These are phyloP conservation scores for Conistra vaccinii DNA, from an alignment of 2,888 invertebrate genomes.

Conservation along the genomic window DNA sequence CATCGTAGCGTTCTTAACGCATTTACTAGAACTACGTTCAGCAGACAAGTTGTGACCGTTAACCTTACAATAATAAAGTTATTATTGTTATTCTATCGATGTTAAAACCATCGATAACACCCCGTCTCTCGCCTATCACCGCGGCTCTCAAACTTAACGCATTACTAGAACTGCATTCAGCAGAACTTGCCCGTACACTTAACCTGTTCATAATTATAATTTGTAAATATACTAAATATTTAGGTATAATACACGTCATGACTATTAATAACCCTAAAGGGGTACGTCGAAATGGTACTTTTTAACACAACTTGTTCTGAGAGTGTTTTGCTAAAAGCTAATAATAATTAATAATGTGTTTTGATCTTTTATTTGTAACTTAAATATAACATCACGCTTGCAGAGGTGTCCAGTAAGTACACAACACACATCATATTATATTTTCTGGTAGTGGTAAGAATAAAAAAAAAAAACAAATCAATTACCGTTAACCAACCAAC, in stretches of 20 bases:
- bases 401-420: too few species aligned
- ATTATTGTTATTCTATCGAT: conserved; percentile 19
- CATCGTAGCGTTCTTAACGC: neutral
- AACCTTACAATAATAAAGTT: neutral
- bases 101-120: conserved; percentile 51
- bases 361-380: neutral
- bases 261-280: too few species aligned
- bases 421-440: too few species aligned
- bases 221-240: conserved; percentile 23
- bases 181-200: conserved; percentile 80
- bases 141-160: conserved; percentile 85
- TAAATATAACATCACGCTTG: too few species aligned
- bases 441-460: too few species aligned
- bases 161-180: conserved; percentile 85
- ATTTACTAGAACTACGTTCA: neutral
- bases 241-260: neutral
- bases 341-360: neutral
- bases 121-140: conserved; percentile 76
- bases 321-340: neutral
- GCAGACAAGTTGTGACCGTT: neutral
- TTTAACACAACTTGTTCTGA: neutral
- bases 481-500: too few species aligned
- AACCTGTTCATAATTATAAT: conserved; percentile 58
- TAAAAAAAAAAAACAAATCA: too few species aligned
- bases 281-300: neutral